Evolutionary conservation across 2,113 vertebrate species (phyloP), one percentile per base, ranked within the genome.

Genomic region (Cryptotis parvus): DNA sequence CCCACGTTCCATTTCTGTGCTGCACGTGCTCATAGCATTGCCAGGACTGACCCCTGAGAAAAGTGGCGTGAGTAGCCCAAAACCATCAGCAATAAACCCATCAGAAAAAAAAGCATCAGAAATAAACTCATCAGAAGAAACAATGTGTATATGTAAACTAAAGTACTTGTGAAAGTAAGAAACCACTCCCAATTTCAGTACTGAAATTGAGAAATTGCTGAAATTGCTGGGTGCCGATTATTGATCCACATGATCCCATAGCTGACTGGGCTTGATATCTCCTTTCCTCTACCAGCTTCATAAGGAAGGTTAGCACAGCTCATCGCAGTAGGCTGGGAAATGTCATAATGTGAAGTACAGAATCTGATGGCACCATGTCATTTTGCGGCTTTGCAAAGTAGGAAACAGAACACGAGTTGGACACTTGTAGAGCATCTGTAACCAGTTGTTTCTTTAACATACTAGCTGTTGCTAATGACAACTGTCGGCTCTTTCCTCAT

Each of bases 101-200:
- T 20, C 1, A 22, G 6, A 58, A 20, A 18, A 20, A 18, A 1
- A n/a, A 58, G 55, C 55, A 58, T 58, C 18, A 22, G 55, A 58
- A 20, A 24, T 4, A 22, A 0, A 3, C 55, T 20, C 20, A 3
- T 20, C 1, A 22, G 6, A 58, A 20, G 22, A 20, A 18, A 1
- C 20, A 20, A 58, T 6, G 20, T 20, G 20, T 16, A 55, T 45
- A 11, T 45, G 52, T 22, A 58, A 20, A 58, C 22, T 22, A 31
- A 65, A 65, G 9, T 84, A 33, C 15, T 85, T 77, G 1, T n/a
- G n/a, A 55, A 75, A 80, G 89, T 2, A 68, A 68, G 37, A 15
- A n/a, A 66, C 37, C 2, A 80, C 16, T 72, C 31, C 74, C 9
- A 80, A 68, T 58, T 35, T 86, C 63, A 63, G 16, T 76, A n/a